These are phyloP conservation scores for Monopis laevigella DNA, from an alignment of 2,888 invertebrate species.

Conservation along the genomic window DNA sequence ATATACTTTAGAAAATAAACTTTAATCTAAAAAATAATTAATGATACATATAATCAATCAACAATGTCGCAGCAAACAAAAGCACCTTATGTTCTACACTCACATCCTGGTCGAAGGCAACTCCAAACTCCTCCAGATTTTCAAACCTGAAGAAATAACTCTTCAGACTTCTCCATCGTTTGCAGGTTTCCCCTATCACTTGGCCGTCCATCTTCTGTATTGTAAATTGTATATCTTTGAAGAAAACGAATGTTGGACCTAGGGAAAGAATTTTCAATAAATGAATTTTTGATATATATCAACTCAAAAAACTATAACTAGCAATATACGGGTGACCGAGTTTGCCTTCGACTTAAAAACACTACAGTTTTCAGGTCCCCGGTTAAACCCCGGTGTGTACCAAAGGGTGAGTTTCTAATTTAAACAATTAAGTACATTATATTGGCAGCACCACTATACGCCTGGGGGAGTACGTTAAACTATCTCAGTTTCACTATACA, in stretches of 20 bases:
- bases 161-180: constrained; percentile 45
- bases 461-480: too few relatives aligned
- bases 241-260: constrained; percentile 39
- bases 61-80: constrained; percentile 40
- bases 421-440: too few relatives aligned
- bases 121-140: constrained; percentile 41
- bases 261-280: constrained; percentile 35
- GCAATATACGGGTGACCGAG: too few relatives aligned
- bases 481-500: too few relatives aligned
- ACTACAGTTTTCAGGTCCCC: too few relatives aligned
- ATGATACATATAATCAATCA: constrained; percentile 49
- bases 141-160: constrained; percentile 47
- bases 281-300: too few relatives aligned
- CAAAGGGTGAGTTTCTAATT: too few relatives aligned
- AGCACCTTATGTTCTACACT: constrained; percentile 40
- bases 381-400: too few relatives aligned
- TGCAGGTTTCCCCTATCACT: constrained; percentile 38
- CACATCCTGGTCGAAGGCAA: constrained; percentile 36
- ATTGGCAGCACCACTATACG: too few relatives aligned
- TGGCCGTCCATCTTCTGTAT: constrained; percentile 33
- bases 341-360: too few relatives aligned
- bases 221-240: constrained; percentile 41
- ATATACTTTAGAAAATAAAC: background rate
- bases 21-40: background rate
- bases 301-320: too few relatives aligned